Conservation (phyloP, 1,140 invertebrate genomes). For the Drosophila rhopaloa region DNA sequence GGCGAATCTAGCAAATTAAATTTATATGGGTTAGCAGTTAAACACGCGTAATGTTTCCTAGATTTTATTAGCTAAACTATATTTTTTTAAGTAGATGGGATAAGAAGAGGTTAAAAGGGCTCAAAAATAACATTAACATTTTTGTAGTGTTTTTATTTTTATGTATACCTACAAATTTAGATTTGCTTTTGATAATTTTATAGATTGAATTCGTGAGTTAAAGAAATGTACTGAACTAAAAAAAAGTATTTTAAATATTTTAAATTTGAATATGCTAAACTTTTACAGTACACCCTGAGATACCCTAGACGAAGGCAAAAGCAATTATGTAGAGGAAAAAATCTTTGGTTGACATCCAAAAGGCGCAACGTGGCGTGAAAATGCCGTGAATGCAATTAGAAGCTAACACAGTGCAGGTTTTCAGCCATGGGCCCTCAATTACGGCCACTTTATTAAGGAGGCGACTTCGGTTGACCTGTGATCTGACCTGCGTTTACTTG, state of each 20-base stretch:
- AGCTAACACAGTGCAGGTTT: slow-evolving; percentile 17
- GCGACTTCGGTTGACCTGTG: slow-evolving; percentile 14
- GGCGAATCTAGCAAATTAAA: slow-evolving; percentile 4
- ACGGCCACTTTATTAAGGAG: slow-evolving; percentile 38
- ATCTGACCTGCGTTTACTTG: slow-evolving; percentile 36
- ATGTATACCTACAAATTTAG: not conserved
- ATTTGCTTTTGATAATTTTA: too few relatives aligned
- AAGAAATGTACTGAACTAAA: not conserved
- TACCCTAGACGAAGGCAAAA: slow-evolving; percentile 13
- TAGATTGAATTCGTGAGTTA: too few relatives aligned
- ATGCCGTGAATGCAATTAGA: slow-evolving; percentile 70
- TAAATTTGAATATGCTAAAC: not conserved
- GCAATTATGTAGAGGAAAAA: slow-evolving; percentile 32
- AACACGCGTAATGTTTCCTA: not conserved
- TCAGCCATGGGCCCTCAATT: slow-evolving; percentile 24
- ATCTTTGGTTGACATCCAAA: slow-evolving; percentile 58
- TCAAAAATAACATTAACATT: too few relatives aligned
- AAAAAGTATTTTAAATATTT: not conserved
- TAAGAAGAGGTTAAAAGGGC: too few relatives aligned
- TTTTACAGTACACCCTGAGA: not conserved
- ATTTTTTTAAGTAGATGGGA: too few relatives aligned
- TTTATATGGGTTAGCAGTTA: not conserved
- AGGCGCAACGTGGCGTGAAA: slow-evolving; percentile 62
- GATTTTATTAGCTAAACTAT: too few relatives aligned
- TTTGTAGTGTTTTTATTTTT: not conserved